phyloP scores from a whole-genome alignment of 2,113 vertebrate genomes.

The Spilogale gracilis region DNA sequence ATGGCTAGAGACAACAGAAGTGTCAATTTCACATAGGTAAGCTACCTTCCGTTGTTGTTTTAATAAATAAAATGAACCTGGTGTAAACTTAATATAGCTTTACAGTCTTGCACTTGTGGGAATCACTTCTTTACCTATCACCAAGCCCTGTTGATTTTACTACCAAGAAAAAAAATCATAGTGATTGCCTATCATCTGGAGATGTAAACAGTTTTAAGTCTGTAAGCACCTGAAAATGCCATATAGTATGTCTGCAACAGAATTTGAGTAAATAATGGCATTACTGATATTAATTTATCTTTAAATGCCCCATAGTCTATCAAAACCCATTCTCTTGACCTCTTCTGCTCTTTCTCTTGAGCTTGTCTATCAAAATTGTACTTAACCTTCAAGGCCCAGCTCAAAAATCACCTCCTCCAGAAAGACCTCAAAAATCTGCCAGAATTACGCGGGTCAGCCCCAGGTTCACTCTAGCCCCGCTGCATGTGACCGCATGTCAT shows the following conservation, averaged over 20 bases:
- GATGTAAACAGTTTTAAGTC: neutral
- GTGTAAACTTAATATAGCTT: neutral
- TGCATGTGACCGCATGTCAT: rapidly evolving
- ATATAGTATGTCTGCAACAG: neutral
- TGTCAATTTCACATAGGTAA: neutral
- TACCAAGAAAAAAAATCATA: no score
- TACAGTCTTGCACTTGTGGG: neutral
- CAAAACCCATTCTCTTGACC: neutral
- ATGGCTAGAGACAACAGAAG: neutral
- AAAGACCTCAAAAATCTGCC: neutral
- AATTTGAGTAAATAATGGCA: neutral
- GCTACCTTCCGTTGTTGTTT: neutral
- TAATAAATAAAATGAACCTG: neutral
- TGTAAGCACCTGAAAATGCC: neutral
- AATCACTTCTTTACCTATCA: neutral
- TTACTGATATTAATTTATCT: neutral
- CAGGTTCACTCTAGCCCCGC: neutral
- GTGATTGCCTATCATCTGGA: neutral
- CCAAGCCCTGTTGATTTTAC: neutral
- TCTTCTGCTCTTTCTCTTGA: neutral
- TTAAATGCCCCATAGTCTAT: neutral
- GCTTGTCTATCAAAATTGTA: neutral
- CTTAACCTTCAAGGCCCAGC: neutral
- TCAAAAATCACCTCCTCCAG: neutral
- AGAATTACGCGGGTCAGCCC: neutral